Conservation (phyloP, 2,888 invertebrate genomes). For the Antheraea yamamai region DNA sequence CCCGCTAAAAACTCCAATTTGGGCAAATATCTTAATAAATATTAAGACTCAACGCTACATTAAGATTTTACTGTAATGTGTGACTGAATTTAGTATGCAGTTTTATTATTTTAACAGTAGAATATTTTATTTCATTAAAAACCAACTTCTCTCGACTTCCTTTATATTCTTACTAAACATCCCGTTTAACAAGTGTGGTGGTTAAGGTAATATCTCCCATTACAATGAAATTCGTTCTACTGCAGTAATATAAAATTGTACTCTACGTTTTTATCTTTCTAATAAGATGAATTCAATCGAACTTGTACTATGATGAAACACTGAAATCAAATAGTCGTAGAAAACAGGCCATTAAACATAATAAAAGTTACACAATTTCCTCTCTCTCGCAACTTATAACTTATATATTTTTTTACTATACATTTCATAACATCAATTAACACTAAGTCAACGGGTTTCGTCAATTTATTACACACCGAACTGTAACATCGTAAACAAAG, state of each 20-base stretch:
- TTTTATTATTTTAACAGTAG: no score
- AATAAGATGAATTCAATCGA: not conserved
- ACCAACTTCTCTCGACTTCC: no score
- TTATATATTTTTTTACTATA: slow-evolving; percentile 6
- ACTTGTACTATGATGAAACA: slow-evolving; percentile 3
- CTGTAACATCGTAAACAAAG: slow-evolving; percentile 48
- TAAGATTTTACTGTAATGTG: no score
- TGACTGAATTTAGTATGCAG: no score
- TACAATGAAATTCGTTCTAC: not conserved
- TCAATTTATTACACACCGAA: slow-evolving; percentile 42
- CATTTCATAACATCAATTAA: slow-evolving; percentile 38
- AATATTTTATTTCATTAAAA: no score
- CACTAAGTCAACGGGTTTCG: slow-evolving; percentile 41
- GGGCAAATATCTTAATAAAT: no score
- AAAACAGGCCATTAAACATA: slow-evolving; percentile 10
- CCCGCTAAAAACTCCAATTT: no score
- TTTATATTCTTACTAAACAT: no score
- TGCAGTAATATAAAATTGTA: not conserved
- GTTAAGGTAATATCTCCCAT: no score
- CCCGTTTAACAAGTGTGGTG: no score
- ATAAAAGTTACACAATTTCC: slow-evolving; percentile 11
- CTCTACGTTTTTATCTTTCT: not conserved
- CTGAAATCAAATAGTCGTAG: not conserved
- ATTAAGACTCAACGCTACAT: no score
- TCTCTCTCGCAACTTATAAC: not conserved